Evolutionary conservation across 2,113 vertebrate species (phyloP), one percentile per base, ranked within the genome.

Genomic region (Opisthocomus hoazin): DNA sequence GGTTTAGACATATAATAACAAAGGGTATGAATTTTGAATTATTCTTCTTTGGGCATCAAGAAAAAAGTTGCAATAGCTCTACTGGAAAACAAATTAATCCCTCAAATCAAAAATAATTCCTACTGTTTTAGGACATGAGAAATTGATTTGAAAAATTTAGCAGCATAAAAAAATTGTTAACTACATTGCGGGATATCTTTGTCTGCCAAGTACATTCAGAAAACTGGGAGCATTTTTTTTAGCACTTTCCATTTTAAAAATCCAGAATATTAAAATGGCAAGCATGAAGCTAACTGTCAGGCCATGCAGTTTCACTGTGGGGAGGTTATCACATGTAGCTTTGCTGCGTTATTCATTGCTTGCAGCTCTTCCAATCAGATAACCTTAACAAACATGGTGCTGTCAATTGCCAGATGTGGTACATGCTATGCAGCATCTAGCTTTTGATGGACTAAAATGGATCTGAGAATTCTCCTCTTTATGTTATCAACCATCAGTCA

Each of bases 401-500:
- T 95, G 82, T 95, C 91, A 96, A 91, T 87, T 87, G 94, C 91
- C 78, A 94, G 77, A 82, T 87, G 56, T 69, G 84, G 91, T 87
- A 91, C 61, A 53, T 46, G 69, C n/a, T 84, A 95, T 26, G 61
- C 53, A 89, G 77, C 3, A 2, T 76, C 70, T 57, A 57, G 56
- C 87, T 93, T 94, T 95, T 93, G 91, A 94, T 3, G 30, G 84
- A 76, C 87, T 94, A 89, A 95, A 95, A 94, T 57, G 77, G 70
- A 93, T 75, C 74, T 73, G 74, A 70, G 65, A 39, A 93, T 91
- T 82, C 89, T 95, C 79, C 94, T 87, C 81, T 93, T 93, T 93
- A 69, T 92, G 88, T 94, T 95, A 96, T 97, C 95, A 96, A 94
- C 84, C 61, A 96, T 87, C 96, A 94, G 87, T 82, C 93, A 76